Percentiles rank a stretch among this genome's conserved stretches.
Evolutionary conservation across 1,140 invertebrate species (phyloP).

Genomic region (Trinorchestia longiramus): DNA sequence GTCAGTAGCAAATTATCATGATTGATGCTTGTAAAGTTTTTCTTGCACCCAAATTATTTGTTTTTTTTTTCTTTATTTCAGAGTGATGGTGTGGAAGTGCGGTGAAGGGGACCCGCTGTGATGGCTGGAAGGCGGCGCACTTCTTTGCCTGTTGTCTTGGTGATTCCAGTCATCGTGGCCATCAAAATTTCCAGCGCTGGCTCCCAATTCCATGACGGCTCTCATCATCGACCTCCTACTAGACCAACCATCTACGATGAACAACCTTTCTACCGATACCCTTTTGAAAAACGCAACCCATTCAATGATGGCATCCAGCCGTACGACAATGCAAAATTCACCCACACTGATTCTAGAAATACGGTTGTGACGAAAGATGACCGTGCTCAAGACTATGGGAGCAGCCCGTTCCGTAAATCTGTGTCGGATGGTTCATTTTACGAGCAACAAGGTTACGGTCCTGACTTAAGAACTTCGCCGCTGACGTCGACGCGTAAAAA

Average conservation of each 20-base stretch:
- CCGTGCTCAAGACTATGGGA: neutral
- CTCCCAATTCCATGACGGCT: neutral
- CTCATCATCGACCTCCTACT: conserved; percentile 2
- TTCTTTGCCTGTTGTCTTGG: neutral
- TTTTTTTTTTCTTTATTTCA: conserved; percentile 2
- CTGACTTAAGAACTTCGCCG: conserved; percentile 13
- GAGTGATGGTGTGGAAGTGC: conserved; percentile 47
- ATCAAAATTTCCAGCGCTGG: conserved; percentile 26
- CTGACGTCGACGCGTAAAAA: conserved; percentile 4
- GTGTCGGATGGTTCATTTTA: neutral
- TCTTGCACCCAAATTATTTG: neutral
- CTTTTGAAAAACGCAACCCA: conserved; percentile 12
- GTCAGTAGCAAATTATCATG: neutral
- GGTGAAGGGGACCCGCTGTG: neutral
- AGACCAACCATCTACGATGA: conserved; percentile 5
- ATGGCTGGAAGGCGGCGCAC: conserved; percentile 17
- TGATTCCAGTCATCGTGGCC: neutral
- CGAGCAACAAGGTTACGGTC: conserved; percentile 43
- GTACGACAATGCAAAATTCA: neutral
- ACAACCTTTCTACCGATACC: conserved; percentile 35
- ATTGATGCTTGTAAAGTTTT: neutral
- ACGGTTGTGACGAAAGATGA: neutral
- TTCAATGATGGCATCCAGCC: neutral
- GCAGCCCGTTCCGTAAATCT: neutral
- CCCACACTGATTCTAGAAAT: neutral